Conservation (phyloP, 23 tunicate species). For the Styela clava region DNA sequence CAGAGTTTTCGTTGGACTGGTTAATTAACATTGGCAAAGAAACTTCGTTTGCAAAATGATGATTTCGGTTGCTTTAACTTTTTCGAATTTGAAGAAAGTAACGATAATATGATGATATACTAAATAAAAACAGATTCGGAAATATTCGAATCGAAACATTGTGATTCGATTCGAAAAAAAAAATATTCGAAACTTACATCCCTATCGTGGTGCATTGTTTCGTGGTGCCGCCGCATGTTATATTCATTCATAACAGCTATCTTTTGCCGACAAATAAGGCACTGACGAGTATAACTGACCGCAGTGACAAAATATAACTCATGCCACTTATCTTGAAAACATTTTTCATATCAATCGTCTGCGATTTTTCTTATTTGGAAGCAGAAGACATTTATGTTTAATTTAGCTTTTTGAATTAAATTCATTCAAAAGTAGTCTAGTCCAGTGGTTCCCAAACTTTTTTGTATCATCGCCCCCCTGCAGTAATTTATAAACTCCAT, state of each 20-base stretch:
- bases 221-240: conserved; percentile 64
- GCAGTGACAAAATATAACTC: conserved; percentile 30
- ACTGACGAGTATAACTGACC: conserved; percentile 35
- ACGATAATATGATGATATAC: too few species aligned
- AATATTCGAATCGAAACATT: too few species aligned
- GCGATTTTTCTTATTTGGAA: background rate
- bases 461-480: too few species aligned
- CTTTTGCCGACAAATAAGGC: conserved; percentile 51
- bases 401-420: background rate
- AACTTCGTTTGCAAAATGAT: conserved; percentile 25
- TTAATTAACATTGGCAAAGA: background rate
- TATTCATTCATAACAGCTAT: conserved; percentile 63
- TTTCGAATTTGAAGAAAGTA: too few species aligned
- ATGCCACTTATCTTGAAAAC: conserved; percentile 16
- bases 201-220: conserved; percentile 53
- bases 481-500: background rate
- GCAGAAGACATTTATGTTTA: background rate
- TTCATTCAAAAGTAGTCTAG: conserved; percentile 9
- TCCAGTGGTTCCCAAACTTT: too few species aligned
- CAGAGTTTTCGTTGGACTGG: conserved; percentile 5
- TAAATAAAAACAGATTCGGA: too few species aligned
- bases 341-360: too few species aligned
- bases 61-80: conserved; percentile 48
- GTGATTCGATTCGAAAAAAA: too few species aligned
- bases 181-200: conserved; percentile 41